Evolutionary conservation across 1,140 invertebrate species (phyloP), one percentile per base, ranked within the genome.

Genomic region (Stegodyphus mimosarum): DNA sequence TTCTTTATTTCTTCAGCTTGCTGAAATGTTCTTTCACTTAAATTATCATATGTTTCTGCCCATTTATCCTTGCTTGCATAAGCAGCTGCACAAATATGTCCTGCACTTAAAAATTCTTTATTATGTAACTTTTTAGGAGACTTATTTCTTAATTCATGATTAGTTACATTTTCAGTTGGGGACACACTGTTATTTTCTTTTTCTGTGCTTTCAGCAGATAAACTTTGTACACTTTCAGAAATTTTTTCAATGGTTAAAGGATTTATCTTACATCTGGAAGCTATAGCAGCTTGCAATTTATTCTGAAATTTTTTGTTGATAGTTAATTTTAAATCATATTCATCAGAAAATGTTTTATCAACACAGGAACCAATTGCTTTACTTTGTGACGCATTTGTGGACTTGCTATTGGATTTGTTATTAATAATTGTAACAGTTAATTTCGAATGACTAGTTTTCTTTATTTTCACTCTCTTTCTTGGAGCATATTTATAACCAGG

Each of bases 401-500:
- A 18, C 13, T 6, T 6, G 11, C 18, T n/a, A 70, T 11, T 11
- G 48, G 67, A 18, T 11, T 10, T 11, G 11, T 48, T 48, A 11
- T 70, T 70, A 48, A 48, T 50, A 60, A 60, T 60, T 18, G 18
- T 10, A 9, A 13, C n/a, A n/a, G 33, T 11, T 6, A 6, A n/a
- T 50, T 69, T 70, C 17, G 13, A 5, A n/a, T 13, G 33, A 53
- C 17, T 64, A 17, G 63, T 13, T n/a, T 86, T 83, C 87, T 78
- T 87, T 51, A 50, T 7, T 17, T 74, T 87, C 52, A 48, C 53
- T 83, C 97, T 98, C 92, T 97, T 98, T 90, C 96, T 93, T 7
- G 97, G 97, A 88, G 95, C 92, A 92, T 99, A 99, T 90, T 99
- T 99, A 92, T 99, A 99, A 90, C 98, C 95, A 0, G 98, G 98